Evolutionary conservation across 2,797 vertebrate genomes (phyloP).

Genomic region (Labeo calbasu): DNA sequence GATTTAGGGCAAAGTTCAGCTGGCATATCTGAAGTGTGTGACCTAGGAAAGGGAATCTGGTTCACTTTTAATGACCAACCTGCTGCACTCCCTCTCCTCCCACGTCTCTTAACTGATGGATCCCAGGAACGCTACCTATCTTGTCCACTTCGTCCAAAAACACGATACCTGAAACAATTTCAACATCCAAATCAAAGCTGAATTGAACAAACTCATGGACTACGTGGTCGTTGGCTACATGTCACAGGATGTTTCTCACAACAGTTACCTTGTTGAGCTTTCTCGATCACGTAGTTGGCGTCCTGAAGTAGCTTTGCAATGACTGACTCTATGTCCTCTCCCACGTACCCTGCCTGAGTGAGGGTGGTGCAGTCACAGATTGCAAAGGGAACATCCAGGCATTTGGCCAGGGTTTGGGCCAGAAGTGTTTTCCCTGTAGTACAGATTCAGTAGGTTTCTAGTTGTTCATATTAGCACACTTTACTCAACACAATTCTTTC

Average conservation of each 20-base stretch:
- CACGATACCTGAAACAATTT: constrained; percentile 86
- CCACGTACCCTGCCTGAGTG: constrained; percentile 90
- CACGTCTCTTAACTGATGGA: constrained; percentile 97
- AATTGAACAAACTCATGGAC: neutral
- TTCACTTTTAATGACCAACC: constrained; percentile 75
- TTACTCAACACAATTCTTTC: no score
- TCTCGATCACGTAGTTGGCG: constrained; percentile 89
- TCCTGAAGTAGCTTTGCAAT: constrained; percentile 89
- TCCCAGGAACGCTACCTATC: constrained; percentile 98
- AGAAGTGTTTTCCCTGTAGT: constrained; percentile 86
- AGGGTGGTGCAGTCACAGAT: constrained; percentile 91
- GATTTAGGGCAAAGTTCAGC: constrained; percentile 19
- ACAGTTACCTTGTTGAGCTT: constrained; percentile 86
- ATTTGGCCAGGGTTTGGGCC: constrained; percentile 89
- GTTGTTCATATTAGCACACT: neutral
- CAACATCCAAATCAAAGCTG: neutral
- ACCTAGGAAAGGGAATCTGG: neutral
- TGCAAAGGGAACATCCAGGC: constrained; percentile 89
- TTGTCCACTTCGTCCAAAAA: constrained; percentile 99
- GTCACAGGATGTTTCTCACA: no score
- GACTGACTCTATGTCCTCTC: constrained; percentile 90
- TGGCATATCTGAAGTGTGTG: neutral
- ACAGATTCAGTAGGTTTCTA: neutral
- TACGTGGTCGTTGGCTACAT: neutral
- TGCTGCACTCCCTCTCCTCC: constrained; percentile 99